These are phyloP conservation scores for Proisotoma minuta DNA, from an alignment of 2,888 invertebrate genomes.

Conservation along the genomic window DNA sequence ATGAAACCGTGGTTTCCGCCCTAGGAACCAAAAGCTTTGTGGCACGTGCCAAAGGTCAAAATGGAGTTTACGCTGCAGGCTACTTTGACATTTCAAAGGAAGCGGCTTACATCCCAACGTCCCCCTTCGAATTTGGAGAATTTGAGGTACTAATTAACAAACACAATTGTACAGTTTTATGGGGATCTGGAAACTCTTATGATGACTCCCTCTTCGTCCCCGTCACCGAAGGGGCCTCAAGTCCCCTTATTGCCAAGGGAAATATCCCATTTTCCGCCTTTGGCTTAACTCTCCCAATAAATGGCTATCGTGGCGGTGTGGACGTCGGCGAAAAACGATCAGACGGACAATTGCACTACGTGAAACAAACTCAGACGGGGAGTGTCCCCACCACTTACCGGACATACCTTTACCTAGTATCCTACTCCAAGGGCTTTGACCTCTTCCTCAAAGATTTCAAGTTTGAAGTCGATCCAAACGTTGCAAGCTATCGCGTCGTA, in stretches of 20 bases:
- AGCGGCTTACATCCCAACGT: not conserved
- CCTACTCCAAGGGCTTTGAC: not conserved
- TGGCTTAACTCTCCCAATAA: no score
- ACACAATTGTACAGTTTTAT: not conserved
- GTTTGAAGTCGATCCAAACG: not conserved
- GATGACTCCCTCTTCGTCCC: not conserved
- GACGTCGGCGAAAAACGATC: not conserved
- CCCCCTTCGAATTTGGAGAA: not conserved
- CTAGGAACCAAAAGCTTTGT: not conserved
- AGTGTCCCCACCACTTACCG: no score
- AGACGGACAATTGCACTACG: no score
- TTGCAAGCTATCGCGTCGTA: not conserved
- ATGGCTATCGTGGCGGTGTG: no score
- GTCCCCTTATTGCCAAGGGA: not conserved
- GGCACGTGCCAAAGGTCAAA: not conserved
- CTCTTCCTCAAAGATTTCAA: not conserved
- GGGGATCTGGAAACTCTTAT: not conserved
- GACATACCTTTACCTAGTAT: not conserved
- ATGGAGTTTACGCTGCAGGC: not conserved
- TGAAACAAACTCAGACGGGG: no score
- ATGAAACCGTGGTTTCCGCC: not conserved
- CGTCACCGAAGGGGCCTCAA: not conserved
- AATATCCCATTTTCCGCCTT: not conserved
- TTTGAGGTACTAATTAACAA: not conserved
- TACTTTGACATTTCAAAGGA: not conserved